Conservation (phyloP, 1,140 invertebrate genomes). For the Sarcophaga bullata region DNA sequence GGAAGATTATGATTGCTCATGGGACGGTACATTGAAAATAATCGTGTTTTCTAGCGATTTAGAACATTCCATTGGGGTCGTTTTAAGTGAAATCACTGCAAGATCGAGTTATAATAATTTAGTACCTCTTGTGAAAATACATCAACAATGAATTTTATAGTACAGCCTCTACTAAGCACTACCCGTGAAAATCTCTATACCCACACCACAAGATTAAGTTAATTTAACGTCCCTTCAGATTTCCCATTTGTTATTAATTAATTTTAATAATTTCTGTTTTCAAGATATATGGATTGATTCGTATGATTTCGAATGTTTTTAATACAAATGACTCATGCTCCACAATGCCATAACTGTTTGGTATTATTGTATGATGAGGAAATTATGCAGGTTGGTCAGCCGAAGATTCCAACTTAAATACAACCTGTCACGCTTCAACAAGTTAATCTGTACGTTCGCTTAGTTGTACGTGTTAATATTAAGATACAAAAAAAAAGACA, state of each 20-base stretch:
- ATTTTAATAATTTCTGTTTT: neutral
- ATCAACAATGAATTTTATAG: conserved; percentile 56
- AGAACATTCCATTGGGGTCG: conserved; percentile 61
- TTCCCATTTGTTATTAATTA: conserved; percentile 22
- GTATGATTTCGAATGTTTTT: conserved; percentile 67
- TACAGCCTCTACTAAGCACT: conserved; percentile 62
- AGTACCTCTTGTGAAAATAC: conserved; percentile 66
- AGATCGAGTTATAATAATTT: conserved; percentile 67
- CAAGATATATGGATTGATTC: conserved; percentile 46
- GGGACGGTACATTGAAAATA: conserved; percentile 51
- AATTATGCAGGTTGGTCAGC: conserved; percentile 98
- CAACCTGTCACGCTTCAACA: conserved; percentile 85
- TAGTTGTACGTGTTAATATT: conserved; percentile 71
- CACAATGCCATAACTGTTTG: conserved; percentile 89
- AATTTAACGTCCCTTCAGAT: neutral
- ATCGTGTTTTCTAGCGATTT: conserved; percentile 61
- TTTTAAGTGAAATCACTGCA: conserved; percentile 64
- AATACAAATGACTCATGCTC: conserved; percentile 74
- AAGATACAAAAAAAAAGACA: conserved; percentile 65
- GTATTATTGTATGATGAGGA: conserved; percentile 96
- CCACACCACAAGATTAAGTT: conserved; percentile 60
- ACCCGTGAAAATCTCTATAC: conserved; percentile 73
- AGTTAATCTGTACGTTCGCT: conserved; percentile 86
- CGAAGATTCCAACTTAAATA: conserved; percentile 98
- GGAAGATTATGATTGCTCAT: conserved; percentile 53